Base-by-base conservation (phyloP, 2,888 invertebrate genomes). In the Leptopilina drosophilae region DNA sequence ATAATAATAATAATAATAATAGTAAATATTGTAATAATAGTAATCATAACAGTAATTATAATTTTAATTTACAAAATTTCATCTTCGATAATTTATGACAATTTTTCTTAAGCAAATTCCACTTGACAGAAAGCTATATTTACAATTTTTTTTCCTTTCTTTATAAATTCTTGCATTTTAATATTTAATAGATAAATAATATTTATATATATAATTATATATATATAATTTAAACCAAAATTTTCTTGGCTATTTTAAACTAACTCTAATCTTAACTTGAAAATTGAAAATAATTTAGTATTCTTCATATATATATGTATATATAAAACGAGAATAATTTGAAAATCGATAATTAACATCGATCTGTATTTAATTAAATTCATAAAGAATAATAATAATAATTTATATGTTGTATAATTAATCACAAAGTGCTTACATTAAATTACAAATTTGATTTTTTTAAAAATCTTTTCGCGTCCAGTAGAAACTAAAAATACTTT, bases 381-480 rank as follows among this genome's bases (percentile, higher is more conserved):
- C 12, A 53, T 49, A 33, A 53, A 53, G 7, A 26, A 53, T 12
- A 69, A 69, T 69, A 69, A 12, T 53, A 53, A 69, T 53, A 20
- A 69, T 69, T 69, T n/a, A 53, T 26, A 8, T 33, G 33, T 49
- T 49, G 49, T 8, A 53, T 56, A 73, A 73, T 73, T 59, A 73
- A 73, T 73, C 73, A 73, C 73, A 59, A 73, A 73, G 33, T 53
- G 73, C 73, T 73, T 73, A 73, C 33, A 33, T 40, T 59, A 56
- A 73, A 26, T 26, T 69, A 26, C 9, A 69, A 20, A 53, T 73
- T 73, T 73, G 73, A 73, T 73, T 73, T 73, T 73, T 56, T 14
- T 49, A 8, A 42, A 49, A 49, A 49, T 49, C 49, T 73, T 56
- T 40, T 20, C 53, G 53, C 69, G 49, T 26, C 49, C 26, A 69